Percentiles rank a stretch among this genome's conserved stretches.
Conservation (phyloP, 2,888 invertebrate genomes). For the Tinea semifulvella region DNA sequence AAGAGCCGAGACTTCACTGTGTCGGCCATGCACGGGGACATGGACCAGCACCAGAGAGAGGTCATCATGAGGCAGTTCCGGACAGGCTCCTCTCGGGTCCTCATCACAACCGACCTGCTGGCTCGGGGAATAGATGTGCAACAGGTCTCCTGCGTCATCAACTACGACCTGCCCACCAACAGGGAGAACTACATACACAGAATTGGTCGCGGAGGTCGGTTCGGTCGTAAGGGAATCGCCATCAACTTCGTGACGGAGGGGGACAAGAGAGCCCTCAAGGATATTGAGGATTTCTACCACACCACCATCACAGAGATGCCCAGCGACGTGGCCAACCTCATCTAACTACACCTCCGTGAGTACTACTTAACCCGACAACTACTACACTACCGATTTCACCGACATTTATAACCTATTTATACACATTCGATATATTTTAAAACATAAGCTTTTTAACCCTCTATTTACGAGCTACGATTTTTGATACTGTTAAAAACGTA, state of each 20-base stretch:
- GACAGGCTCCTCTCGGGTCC: slow-evolving; percentile 96
- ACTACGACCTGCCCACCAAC: slow-evolving; percentile 99
- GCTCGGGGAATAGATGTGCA: slow-evolving; percentile 99
- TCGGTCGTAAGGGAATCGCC: slow-evolving; percentile 99
- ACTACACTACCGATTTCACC: slow-evolving; percentile 57
- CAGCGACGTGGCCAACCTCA: slow-evolving; percentile 98
- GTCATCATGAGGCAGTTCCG: slow-evolving; percentile 99
- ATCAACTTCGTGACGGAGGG: slow-evolving; percentile 98
- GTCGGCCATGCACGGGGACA: slow-evolving; percentile 99
- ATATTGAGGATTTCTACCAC: slow-evolving; percentile 98
- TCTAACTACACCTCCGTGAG: slow-evolving; percentile 73
- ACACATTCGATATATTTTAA: too few species aligned
- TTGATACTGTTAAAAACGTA: too few species aligned
- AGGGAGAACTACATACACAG: slow-evolving; percentile 99
- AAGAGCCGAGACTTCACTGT: slow-evolving; percentile 95
- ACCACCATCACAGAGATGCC: slow-evolving; percentile 99
- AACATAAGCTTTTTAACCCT: too few species aligned
- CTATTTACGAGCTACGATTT: too few species aligned
- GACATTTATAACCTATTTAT: too few species aligned
- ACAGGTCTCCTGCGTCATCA: slow-evolving; percentile 99
- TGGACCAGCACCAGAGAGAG: slow-evolving; percentile 98
- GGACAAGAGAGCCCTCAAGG: slow-evolving; percentile 92
- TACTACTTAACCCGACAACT: slow-evolving; percentile 63
- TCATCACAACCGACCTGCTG: slow-evolving; percentile 98
- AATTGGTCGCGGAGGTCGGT: slow-evolving; percentile 99